Evolutionary conservation across 1,140 invertebrate genomes (phyloP).

Genomic region (Hylaeus anthracinus): DNA sequence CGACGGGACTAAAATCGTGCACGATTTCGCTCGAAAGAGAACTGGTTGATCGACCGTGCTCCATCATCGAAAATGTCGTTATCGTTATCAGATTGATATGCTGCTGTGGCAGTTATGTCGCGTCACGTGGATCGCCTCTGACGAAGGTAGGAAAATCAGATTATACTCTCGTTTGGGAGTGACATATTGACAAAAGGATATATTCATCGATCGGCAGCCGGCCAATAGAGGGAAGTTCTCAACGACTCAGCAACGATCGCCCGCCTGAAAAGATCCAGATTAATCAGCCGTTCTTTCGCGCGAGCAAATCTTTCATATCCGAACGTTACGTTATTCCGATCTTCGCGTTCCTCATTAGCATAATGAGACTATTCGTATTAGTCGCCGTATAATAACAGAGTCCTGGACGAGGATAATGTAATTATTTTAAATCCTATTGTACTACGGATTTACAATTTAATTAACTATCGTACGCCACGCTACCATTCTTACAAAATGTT

Average conservation of each 20-base stretch:
- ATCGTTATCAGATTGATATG: slow-evolving; percentile 58
- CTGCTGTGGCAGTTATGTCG: slow-evolving; percentile 44
- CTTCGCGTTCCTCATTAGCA: neutral
- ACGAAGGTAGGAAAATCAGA: slow-evolving; percentile 15
- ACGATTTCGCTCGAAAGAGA: slow-evolving; percentile 6
- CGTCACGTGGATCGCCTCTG: slow-evolving; percentile 28
- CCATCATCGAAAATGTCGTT: slow-evolving; percentile 56
- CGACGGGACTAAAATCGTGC: neutral
- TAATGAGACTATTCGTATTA: neutral
- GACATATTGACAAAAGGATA: slow-evolving; percentile 44
- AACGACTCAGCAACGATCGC: neutral
- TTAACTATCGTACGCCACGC: neutral
- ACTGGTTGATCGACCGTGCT: slow-evolving; percentile 16
- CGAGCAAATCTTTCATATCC: neutral
- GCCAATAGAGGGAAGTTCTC: neutral
- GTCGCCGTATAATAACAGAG: neutral
- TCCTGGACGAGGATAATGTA: neutral
- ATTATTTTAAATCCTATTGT: neutral
- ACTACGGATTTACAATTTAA: neutral
- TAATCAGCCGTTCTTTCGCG: neutral
- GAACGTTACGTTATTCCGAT: neutral
- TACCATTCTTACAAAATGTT: neutral
- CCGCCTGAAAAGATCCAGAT: neutral
- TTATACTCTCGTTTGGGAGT: slow-evolving; percentile 26
- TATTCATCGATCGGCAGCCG: slow-evolving; percentile 15